These are phyloP conservation scores for Plestiodon gilberti DNA, from an alignment of 2,113 vertebrate species.

Conservation along the genomic window DNA sequence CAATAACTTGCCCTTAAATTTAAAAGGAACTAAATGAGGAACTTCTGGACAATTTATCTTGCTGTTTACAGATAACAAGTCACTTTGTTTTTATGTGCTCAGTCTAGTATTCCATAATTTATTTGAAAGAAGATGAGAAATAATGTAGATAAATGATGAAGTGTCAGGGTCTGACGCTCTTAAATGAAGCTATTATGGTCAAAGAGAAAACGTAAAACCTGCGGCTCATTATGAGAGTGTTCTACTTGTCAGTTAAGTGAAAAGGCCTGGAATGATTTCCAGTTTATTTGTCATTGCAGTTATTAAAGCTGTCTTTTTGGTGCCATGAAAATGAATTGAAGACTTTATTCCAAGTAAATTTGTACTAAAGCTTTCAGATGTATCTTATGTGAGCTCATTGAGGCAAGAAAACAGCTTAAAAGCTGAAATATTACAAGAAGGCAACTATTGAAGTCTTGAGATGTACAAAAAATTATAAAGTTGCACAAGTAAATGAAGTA, in stretches of 20 bases:
- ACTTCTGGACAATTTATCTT: conserved; percentile 90
- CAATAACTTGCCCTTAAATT: conserved; percentile 83
- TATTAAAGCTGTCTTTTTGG: conserved; percentile 93
- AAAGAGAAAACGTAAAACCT: conserved; percentile 89
- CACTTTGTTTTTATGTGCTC: conserved; percentile 91
- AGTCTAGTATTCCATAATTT: conserved; percentile 91
- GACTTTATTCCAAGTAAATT: conserved; percentile 89
- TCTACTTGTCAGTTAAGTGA: conserved; percentile 92
- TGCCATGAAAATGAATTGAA: conserved; percentile 89
- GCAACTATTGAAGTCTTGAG: conserved; percentile 75
- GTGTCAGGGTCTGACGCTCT: conserved; percentile 90
- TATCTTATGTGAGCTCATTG: conserved; percentile 87
- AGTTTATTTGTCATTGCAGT: conserved; percentile 93
- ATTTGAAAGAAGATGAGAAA: conserved; percentile 92
- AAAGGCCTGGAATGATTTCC: conserved; percentile 89
- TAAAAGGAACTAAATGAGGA: conserved; percentile 84
- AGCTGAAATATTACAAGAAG: conserved; percentile 82
- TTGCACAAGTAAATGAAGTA: conserved; percentile 71
- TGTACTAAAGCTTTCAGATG: conserved; percentile 88
- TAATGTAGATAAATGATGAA: conserved; percentile 94
- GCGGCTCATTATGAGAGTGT: conserved; percentile 91
- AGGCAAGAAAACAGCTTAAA: conserved; percentile 87
- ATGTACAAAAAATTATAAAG: conserved; percentile 68
- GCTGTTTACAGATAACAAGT: conserved; percentile 90
- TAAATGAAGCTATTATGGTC: conserved; percentile 92